Base-by-base conservation (phyloP, 2,888 invertebrate species). In the Phortica okadai region DNA sequence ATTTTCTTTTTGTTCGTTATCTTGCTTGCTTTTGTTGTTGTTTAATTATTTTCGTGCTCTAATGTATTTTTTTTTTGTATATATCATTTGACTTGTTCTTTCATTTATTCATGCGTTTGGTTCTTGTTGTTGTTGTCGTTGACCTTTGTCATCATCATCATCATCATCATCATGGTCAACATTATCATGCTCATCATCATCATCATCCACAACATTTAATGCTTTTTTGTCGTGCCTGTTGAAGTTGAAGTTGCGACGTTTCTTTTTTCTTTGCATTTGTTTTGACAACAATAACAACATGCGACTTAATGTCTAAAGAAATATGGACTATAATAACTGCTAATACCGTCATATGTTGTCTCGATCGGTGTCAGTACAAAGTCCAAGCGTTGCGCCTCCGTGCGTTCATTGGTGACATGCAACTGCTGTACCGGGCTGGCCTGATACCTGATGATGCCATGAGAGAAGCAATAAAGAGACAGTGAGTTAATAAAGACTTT, bases 401-500 rank as follows among this genome's bases (percentile, higher is more conserved):
- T 86, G 75, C 91, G 89, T 7, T 88, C 88, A 74, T 90, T 90
- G 0, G 91, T 91, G 5, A 93, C 89, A 5, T 90, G 89, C 58
- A 92, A 76, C 81, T 89, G 81, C 73, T 91, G 88, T 2, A 89
- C 82, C 62, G 80, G 82, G 80, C 93, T 93, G 58, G 93, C 90
- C 82, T 92, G 89, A 84, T 93, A 94, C 67, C 94, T 94, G 85
- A 14, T 2, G 4, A 33, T 2, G 50, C 58, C 25, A 8, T 7
- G 1, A 4, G 16, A 16, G 25, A 6, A 6, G 25, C 2, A 69
- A 62, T 2, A 25, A 42, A 44, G 11, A 5, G 2, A 62, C 41
- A 64, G 56, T 14, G 33, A 5, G 66, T 56, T 21, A 21, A 21
- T 21, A 21, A 21, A 21, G 21, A 21, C 21, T 21, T 21, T 21